phyloP scores from a whole-genome alignment of 2,888 invertebrate genomes.

The Torymus texanus region DNA sequence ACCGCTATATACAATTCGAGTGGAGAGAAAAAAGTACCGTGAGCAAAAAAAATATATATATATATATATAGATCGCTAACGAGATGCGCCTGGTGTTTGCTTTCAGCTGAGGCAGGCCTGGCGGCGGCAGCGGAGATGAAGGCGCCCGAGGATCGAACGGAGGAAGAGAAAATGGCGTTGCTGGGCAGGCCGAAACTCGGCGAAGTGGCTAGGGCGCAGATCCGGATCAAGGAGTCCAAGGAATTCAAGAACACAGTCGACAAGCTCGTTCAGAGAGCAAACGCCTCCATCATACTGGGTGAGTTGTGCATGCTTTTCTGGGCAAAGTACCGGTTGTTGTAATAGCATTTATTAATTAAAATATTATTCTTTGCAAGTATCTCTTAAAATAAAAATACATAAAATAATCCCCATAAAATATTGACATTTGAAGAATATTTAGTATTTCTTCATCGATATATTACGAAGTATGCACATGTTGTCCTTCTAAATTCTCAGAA shows the following conservation, averaged over 20 bases:
- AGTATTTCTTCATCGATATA: too few relatives aligned
- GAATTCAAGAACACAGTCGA: constrained; percentile 99
- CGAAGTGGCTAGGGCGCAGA: constrained; percentile 88
- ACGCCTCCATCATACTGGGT: constrained; percentile 91
- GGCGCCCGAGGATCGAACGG: constrained; percentile 82
- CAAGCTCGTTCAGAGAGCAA: constrained; percentile 97
- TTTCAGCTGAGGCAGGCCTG: constrained; percentile 77
- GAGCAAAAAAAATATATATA: too few relatives aligned
- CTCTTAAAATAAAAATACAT: too few relatives aligned
- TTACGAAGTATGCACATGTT: too few relatives aligned
- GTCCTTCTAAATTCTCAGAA: too few relatives aligned
- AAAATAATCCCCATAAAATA: too few relatives aligned
- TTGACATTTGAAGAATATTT: too few relatives aligned
- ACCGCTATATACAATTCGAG: neutral
- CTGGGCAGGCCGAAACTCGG: constrained; percentile 95
- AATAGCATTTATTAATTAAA: too few relatives aligned
- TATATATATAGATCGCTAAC: constrained; percentile 6
- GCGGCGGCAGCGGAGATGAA: constrained; percentile 82
- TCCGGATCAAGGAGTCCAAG: constrained; percentile 97
- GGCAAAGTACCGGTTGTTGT: too few relatives aligned
- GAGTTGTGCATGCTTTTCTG: constrained; percentile 51
- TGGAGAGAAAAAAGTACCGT: neutral
- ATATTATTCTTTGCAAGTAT: too few relatives aligned
- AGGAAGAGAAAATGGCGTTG: constrained; percentile 90
- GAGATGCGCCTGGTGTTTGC: constrained; percentile 50